Evolutionary conservation across 2,113 vertebrate species (phyloP), one percentile per base, ranked within the genome.

Genomic region (Myrmecophaga tridactyla): DNA sequence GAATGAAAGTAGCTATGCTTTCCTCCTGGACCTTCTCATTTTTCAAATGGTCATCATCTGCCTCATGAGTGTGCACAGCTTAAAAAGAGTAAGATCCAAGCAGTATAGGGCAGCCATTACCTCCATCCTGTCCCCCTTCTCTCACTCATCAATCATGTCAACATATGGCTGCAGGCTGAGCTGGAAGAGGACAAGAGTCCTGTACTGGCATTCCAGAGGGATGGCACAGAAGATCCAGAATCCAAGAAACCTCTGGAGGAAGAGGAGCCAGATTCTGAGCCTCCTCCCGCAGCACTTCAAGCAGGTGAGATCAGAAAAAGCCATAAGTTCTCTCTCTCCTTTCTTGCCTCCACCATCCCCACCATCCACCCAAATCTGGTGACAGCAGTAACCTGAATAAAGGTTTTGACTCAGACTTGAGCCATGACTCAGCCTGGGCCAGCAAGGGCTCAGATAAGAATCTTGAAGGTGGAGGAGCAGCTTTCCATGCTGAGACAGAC

Each of bases 81-180:
- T 99, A 88, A 99, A 99, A 98, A 98, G 99, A 94, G 99, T 92
- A 99, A 99, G 99, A 41, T 99, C 99, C 0, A 99, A 99, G 98
- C 99, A 99, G 98, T 99, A 99, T 98, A 99, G 99, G 0, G 99
- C 99, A 1, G 99, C 99, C 95, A 99, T 99, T 4, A 99, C 99
- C 1, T 99, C 99, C 92, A 99, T 99, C 0, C 98, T 99, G 98
- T 99, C 99, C 5, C 98, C 99, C 75, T 99, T 99, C 98, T 99
- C 99, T 21, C 99, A 99, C 98, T 99, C 60, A 99, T 99, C 48
- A 99, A 99, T 95, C 99, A 99, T 20, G 99, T 99, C 86, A 99
- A 99, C 97, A 99, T 99, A 88, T 98, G 99, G 53, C 99, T 99
- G 92, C 99, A 99, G 98, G 99, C 99, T 2, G 99, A 99, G 85